Evolutionary conservation across 2,797 vertebrate species (phyloP), one percentile per base, ranked within the genome.

Genomic region (Jordanella pulchra): DNA sequence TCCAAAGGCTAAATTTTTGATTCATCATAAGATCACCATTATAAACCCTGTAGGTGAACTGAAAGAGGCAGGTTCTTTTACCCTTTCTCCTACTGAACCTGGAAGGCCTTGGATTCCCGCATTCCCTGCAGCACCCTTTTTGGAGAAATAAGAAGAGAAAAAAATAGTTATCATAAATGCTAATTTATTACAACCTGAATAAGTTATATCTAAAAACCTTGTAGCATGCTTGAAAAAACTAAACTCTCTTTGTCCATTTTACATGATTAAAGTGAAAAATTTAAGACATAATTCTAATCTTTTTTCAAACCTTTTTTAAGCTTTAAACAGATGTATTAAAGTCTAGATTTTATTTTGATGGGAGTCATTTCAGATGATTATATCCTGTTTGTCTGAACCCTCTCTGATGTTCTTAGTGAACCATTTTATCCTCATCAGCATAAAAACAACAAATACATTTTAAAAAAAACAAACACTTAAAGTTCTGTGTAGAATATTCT

Each of bases 101-200:
- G 90, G 64, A 58, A 79, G 86, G 61, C 97, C 96, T 0, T 93
- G 94, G 86, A 94, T 93, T 0, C 96, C 97, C 0, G 84, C 30
- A 1, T 79, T 82, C 44, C 97, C 97, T 0, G 93, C 93, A 35
- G 93, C 93, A 21, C 97, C 96, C 96, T 97, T n/a, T 42, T 15
- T n/a, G 35, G 35, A 39, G 83, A 67, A 27, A 73, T 3, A 71
- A 11, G n/a, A 39, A 69, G 9, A 69, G 71, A 50, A 70, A 5
- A 45, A 2, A 23, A 23, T 4, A 69, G 14, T 63, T 7, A 11
- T 28, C 12, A 78, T 17, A 63, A 47, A 76, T 2, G 10, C n/a
- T 32, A 12, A 67, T 32, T 6, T 23, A 63, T 10, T 15, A 70
- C 7, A 3, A 21, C 23, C 7, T 32, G 3, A 30, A 10, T 21